phyloP scores from a whole-genome alignment of 2,113 vertebrate genomes.

The Lophochroa leadbeateri region DNA sequence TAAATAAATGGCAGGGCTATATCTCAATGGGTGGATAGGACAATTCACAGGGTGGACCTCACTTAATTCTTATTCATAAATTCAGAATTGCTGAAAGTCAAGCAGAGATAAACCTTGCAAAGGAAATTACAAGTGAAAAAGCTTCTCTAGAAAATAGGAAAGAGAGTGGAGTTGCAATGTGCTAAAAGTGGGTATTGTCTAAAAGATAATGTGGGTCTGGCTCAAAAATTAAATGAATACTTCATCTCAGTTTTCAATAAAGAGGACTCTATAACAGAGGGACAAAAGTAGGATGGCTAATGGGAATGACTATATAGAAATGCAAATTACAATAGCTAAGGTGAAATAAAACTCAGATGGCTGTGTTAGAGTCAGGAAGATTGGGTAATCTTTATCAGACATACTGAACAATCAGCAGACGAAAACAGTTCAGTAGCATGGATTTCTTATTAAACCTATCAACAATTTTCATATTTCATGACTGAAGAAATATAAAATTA shows the following conservation, averaged over 20 bases:
- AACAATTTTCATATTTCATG: not conserved
- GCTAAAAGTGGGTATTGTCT: not conserved
- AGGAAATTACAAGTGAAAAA: slow-evolving; percentile 14
- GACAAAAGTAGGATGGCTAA: not conserved
- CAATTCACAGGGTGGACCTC: not conserved
- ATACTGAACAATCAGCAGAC: not conserved
- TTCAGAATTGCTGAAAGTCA: slow-evolving; percentile 11
- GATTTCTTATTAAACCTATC: not conserved
- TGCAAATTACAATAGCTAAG: not conserved
- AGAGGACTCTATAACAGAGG: not conserved
- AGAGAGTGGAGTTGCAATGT: not conserved
- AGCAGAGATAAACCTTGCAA: slow-evolving; percentile 19
- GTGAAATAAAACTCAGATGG: not conserved
- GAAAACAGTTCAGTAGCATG: not conserved
- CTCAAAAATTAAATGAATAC: not conserved
- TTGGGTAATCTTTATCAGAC: not conserved
- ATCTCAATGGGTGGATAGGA: not conserved
- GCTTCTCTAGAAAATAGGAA: not conserved
- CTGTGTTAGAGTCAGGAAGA: not conserved
- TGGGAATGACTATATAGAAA: not conserved
- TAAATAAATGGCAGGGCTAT: slow-evolving; percentile 20
- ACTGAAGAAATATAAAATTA: not conserved
- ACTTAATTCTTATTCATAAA: slow-evolving; percentile 45
- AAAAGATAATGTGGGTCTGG: not conserved
- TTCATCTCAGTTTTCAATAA: slow-evolving; percentile 15